Conservation (phyloP, 1,140 invertebrate genomes). For the Bombyx mori region ASM3026992v2 NC_085116.1:1387001-1387500, state of each 20-base stretch:
- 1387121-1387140: too few species aligned
- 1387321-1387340: conserved; percentile 66
- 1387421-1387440: too few species aligned
- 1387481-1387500: too few species aligned
- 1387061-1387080: too few species aligned
- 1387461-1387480: too few species aligned
- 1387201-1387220: conserved; percentile 15
- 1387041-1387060: too few species aligned
- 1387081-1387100: too few species aligned
- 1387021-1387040: too few species aligned
- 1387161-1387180: background rate
- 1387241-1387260: conserved; percentile 15
- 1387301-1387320: conserved; percentile 59
- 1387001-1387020: too few species aligned
- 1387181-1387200: background rate
- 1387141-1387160: too few species aligned
- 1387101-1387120: too few species aligned
- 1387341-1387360: conserved; percentile 65
- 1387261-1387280: conserved; percentile 24
- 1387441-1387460: too few species aligned
- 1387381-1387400: conserved; percentile 66
- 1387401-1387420: conserved; percentile 12
- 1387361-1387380: conserved; percentile 64
- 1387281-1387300: conserved; percentile 51
- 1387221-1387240: conserved; percentile 1